Evolutionary conservation across 2,797 vertebrate species (phyloP).

Genomic region (Peromyscus eremicus): DNA sequence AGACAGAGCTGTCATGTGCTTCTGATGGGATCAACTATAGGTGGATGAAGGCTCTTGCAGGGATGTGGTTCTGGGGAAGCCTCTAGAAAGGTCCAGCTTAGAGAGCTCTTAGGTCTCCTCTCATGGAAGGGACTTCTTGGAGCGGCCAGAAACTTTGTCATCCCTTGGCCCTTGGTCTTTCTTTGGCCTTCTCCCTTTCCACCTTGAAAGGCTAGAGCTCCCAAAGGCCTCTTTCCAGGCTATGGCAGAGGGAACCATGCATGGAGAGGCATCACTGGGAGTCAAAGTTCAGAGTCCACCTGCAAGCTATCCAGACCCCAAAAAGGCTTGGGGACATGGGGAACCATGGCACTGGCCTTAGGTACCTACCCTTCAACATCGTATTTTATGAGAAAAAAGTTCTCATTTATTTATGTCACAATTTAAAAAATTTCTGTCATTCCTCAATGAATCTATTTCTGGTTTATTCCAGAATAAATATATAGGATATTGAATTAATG

Average conservation of each 20-base stretch:
- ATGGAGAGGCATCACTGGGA: neutral
- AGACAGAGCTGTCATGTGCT: neutral
- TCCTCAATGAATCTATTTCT: neutral
- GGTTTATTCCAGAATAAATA: neutral
- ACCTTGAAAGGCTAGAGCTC: neutral
- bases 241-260: neutral
- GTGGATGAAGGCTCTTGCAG: neutral
- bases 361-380: neutral
- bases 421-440: neutral
- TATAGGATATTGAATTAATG: neutral
- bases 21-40: neutral
- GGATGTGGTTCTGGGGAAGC: neutral
- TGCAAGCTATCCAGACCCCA: neutral
- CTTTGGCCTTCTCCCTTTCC: neutral
- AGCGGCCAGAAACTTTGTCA: accelerated
- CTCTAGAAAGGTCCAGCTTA: neutral
- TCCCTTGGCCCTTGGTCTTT: neutral
- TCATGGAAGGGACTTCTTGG: neutral
- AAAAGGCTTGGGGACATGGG: neutral
- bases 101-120: neutral
- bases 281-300: neutral
- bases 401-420: conserved; percentile 15
- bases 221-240: conserved; percentile 30
- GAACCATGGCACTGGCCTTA: neutral
- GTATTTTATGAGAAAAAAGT: neutral